phyloP scores from a whole-genome alignment of 2,888 invertebrate genomes.

The Drosophila subsilvestris region DNA sequence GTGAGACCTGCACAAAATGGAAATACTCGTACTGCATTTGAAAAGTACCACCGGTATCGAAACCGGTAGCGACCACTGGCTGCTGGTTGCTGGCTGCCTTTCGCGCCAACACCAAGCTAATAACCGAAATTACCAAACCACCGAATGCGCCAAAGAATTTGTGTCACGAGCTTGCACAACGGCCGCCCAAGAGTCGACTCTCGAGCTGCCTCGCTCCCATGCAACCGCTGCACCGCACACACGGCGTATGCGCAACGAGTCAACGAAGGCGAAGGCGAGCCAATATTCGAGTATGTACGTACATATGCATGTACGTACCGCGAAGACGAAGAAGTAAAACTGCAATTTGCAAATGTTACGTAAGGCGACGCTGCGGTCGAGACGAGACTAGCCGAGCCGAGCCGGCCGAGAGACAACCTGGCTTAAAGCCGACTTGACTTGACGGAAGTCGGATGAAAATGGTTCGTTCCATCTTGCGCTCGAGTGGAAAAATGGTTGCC shows the following conservation, averaged over 20 bases:
- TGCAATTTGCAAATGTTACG: constrained; percentile 69
- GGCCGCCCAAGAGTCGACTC: constrained; percentile 26
- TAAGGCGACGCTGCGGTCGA: constrained; percentile 48
- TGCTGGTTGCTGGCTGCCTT: constrained; percentile 20
- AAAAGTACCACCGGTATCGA: constrained; percentile 23
- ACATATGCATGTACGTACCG: not conserved
- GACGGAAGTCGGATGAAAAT: constrained; percentile 70
- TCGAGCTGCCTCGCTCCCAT: not conserved
- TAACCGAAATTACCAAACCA: constrained; percentile 57
- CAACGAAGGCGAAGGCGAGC: constrained; percentile 33
- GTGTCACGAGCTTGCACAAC: constrained; percentile 70
- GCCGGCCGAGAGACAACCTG: constrained; percentile 16
- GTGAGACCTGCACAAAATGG: too few species aligned
- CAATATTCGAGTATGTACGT: constrained; percentile 1
- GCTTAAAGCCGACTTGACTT: constrained; percentile 61
- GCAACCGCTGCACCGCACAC: constrained; percentile 32
- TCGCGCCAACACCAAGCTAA: constrained; percentile 38
- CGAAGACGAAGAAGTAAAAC: constrained; percentile 62
- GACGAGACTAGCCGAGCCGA: constrained; percentile 44
- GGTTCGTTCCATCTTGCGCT: constrained; percentile 10
- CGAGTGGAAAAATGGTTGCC: constrained; percentile 48
- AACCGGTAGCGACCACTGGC: constrained; percentile 8
- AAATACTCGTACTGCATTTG: constrained; percentile 31
- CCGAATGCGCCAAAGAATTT: constrained; percentile 66
- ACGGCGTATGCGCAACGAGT: constrained; percentile 61